Base-by-base conservation (phyloP, 2,797 vertebrate genomes). In the Arrhamphus sclerolepis region DNA sequence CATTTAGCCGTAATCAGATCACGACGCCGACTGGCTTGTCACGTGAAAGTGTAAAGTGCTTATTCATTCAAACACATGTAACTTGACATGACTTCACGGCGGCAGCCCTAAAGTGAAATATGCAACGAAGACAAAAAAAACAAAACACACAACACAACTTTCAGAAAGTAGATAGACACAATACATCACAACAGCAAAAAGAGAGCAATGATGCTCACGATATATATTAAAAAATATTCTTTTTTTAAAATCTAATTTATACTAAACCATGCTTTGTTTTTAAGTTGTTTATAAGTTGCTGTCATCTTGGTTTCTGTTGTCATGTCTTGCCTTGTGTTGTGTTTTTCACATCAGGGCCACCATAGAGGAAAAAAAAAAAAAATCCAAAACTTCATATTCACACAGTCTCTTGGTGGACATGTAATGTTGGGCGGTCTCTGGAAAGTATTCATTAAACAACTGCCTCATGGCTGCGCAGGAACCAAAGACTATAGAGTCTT, bases 341-440 rank as follows among this genome's bases (percentile, higher is more conserved):
- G 41, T 20, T 44, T 44, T 44, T 19, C 42, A 44, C 9, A 8
- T 44, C 42, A 44, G 19, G 11, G 20, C 42, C 18, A 44, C 11
- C 20, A 19, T 0, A 19, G 19, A 9, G 9, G 4, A 20, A 11
- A 44, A 20, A 21, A 48, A 74, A 54, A 63, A 70, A 4, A 39
- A 39, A 16, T 44, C 70, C 51, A 63, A 70, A 47, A 38, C 18
- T n/a, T 60, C 46, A 55, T 71, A 61, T 59, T 57, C 71, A 46
- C 46, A 10, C 34, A 22, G 28, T 43, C 24, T 41, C 41, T 38
- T 43, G 7, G 62, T 60, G 50, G 62, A 75, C 58, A 57, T 28
- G 8, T 61, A 56, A 48, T 43, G 24, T 44, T 66, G 77, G 72
- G 57, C 41, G 8, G 41, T 43, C 41, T 43, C 41, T 43, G 41